A percentile compares a stretch with the other conserved stretches of the same genome.
These are phyloP conservation scores for Protaetia brevitarsis DNA, from an alignment of 1,140 invertebrate genomes.

Conservation along the genomic window DNA sequence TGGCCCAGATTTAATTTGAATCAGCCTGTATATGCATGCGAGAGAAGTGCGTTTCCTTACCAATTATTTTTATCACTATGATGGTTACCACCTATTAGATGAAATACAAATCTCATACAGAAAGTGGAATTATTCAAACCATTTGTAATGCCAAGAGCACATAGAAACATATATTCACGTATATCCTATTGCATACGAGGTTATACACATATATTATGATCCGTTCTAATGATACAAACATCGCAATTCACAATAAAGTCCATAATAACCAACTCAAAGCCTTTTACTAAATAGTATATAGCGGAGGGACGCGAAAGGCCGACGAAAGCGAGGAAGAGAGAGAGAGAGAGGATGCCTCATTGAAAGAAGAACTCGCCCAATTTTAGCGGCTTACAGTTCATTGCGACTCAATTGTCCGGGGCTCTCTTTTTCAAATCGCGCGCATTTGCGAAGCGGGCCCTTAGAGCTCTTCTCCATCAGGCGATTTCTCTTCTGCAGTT, in stretches of 20 bases:
- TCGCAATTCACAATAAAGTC: slow-evolving; percentile 21
- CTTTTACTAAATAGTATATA: slow-evolving; percentile 28
- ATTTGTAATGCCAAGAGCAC: not conserved
- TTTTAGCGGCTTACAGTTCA: slow-evolving; percentile 27
- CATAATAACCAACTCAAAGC: slow-evolving; percentile 23
- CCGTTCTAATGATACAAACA: slow-evolving; percentile 22
- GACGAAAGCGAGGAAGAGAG: not conserved
- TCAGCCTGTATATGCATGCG: no score
- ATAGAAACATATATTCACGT: not conserved
- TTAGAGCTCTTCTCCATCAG: not conserved
- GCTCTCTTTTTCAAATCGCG: slow-evolving; percentile 23
- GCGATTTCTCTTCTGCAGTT: not conserved
- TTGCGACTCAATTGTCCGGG: slow-evolving; percentile 26
- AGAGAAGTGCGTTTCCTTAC: no score
- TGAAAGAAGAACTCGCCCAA: slow-evolving; percentile 21
- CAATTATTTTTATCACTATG: no score
- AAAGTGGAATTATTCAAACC: not conserved
- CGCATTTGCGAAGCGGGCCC: slow-evolving; percentile 9
- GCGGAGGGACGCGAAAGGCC: not conserved
- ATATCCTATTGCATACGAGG: not conserved
- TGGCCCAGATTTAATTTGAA: no score
- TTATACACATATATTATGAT: slow-evolving; percentile 4
- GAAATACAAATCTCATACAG: not conserved
- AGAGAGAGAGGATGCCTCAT: not conserved
- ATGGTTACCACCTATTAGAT: not conserved